Evolutionary conservation across 2,888 invertebrate species (phyloP).

Genomic region (Stenichneumon culpator): DNA sequence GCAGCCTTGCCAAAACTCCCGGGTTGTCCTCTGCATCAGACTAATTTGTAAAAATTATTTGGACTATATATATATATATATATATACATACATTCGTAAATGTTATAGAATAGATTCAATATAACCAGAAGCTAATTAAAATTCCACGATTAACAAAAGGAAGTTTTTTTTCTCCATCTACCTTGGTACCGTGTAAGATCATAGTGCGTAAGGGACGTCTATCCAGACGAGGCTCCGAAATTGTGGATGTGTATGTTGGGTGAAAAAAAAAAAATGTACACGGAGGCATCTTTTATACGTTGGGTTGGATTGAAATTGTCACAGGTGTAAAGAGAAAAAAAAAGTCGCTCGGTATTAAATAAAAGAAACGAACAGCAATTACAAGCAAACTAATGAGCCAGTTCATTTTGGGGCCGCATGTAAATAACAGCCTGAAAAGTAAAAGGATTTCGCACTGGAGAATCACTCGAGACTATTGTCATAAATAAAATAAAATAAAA

Average conservation of each 20-base stretch:
- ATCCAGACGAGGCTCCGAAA: constrained; percentile 16
- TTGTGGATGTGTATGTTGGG: constrained; percentile 71
- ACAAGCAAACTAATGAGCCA: constrained; percentile 65
- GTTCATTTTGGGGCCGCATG: constrained; percentile 82
- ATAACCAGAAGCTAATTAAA: constrained; percentile 51
- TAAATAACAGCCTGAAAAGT: constrained; percentile 80
- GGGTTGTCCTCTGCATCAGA: constrained; percentile 30
- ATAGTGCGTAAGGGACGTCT: constrained; percentile 18
- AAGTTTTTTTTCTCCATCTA: constrained; percentile 27
- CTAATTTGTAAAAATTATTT: constrained; percentile 47
- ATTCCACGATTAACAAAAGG: constrained; percentile 43
- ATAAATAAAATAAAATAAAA: constrained; percentile 1
- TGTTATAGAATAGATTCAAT: constrained; percentile 50
- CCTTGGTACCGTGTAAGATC: constrained; percentile 22
- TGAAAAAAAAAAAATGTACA: constrained; percentile 71
- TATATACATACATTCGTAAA: not conserved
- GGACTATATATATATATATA: not conserved
- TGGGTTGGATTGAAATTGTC: constrained; percentile 77
- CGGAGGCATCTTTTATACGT: constrained; percentile 79
- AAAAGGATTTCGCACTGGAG: constrained; percentile 73
- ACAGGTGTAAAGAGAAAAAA: constrained; percentile 76
- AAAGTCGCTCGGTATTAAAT: constrained; percentile 60
- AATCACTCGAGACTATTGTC: constrained; percentile 76
- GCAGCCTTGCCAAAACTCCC: constrained; percentile 28
- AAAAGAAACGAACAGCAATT: constrained; percentile 71